Evolutionary conservation across 2,888 invertebrate species (phyloP).

Genomic region (Melieria crassipennis): DNA sequence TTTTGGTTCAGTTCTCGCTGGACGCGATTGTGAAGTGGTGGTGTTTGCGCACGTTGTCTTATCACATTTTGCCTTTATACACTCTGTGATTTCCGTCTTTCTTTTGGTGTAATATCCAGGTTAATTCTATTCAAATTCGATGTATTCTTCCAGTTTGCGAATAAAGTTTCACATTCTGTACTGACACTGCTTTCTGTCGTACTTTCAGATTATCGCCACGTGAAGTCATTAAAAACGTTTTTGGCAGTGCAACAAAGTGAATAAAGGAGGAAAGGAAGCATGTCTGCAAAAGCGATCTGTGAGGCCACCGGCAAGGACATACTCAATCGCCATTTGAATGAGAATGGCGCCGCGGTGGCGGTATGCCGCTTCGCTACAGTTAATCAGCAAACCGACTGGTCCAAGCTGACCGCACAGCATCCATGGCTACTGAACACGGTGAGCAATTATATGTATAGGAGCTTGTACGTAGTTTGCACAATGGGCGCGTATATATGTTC

Average conservation of each 20-base stretch:
- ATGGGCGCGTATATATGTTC: no score
- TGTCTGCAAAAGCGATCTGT: conserved; percentile 97
- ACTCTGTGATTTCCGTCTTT: no score
- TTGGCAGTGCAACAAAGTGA: background rate
- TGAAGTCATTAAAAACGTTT: background rate
- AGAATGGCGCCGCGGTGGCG: conserved; percentile 75
- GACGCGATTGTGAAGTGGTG: conserved; percentile 25
- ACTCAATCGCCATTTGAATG: conserved; percentile 81
- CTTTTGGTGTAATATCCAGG: background rate
- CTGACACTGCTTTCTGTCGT: no score
- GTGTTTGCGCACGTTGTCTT: background rate
- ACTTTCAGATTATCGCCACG: no score
- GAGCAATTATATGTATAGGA: conserved; percentile 46
- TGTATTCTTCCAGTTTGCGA: no score
- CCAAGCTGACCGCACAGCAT: conserved; percentile 77
- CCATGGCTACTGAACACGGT: conserved; percentile 88
- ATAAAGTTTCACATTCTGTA: no score
- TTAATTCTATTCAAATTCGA: background rate
- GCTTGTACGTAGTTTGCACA: no score
- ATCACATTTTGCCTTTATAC: no score
- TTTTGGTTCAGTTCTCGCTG: conserved; percentile 20
- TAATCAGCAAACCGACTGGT: conserved; percentile 79
- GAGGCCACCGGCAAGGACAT: conserved; percentile 95
- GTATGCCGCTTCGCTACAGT: conserved; percentile 86
- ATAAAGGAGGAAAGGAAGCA: conserved; percentile 64